Conservation (phyloP, 2,888 invertebrate genomes). For the Syrista parreyssii region DNA sequence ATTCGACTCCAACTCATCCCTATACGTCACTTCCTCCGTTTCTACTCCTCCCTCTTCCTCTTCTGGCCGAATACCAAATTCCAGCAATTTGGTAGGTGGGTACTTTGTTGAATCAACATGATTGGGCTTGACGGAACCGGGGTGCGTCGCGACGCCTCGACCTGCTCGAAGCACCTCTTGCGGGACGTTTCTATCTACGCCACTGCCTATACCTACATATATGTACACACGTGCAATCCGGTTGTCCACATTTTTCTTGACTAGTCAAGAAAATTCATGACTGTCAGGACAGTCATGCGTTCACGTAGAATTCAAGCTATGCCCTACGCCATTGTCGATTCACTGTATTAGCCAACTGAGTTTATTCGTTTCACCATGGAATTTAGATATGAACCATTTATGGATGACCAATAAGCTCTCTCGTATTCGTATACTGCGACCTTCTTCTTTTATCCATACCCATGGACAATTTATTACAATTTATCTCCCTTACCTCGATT, state of each 20-base stretch:
- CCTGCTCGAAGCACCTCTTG: background rate
- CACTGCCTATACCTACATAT: background rate
- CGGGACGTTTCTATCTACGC: background rate
- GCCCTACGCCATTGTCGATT: background rate
- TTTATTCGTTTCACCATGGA: background rate
- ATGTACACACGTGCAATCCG: background rate
- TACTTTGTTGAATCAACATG: slow-evolving; percentile 67
- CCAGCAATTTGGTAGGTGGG: slow-evolving; percentile 65
- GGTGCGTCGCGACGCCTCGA: slow-evolving; percentile 8
- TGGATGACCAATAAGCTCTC: background rate
- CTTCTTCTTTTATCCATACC: background rate
- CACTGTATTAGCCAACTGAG: background rate
- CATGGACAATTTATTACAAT: no score
- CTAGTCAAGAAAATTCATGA: no score
- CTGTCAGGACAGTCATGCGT: background rate
- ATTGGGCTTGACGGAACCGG: slow-evolving; percentile 61
- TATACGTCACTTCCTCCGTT: slow-evolving; percentile 6
- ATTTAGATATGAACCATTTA: background rate
- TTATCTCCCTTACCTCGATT: background rate
- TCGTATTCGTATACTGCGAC: background rate
- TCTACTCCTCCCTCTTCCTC: slow-evolving; percentile 34
- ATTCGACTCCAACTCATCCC: slow-evolving; percentile 18
- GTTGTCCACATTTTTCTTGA: background rate
- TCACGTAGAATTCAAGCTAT: background rate
- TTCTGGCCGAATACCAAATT: slow-evolving; percentile 67